Conservation (phyloP, 2,113 vertebrate genomes). For the Fulmarus glacialis region DNA sequence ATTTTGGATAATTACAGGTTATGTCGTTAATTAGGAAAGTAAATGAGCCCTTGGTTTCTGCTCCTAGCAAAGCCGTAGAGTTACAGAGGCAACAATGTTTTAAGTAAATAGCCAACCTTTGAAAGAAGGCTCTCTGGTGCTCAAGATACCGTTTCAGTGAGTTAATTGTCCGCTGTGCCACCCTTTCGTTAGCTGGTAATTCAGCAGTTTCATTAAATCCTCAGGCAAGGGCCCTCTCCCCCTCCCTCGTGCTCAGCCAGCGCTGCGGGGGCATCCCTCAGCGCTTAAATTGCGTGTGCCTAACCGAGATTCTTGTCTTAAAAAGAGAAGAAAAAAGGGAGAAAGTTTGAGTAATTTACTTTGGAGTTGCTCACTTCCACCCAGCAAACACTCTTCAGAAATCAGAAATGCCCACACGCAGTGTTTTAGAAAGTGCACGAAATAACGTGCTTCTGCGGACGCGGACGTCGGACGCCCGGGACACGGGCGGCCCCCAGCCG, state of each 20-base stretch:
- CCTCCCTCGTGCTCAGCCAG: background rate
- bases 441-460: background rate
- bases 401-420: background rate
- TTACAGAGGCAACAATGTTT: background rate
- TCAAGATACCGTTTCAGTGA: background rate
- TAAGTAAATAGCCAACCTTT: background rate
- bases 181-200: background rate
- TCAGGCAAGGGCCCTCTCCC: background rate
- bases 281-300: background rate
- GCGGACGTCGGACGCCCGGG: background rate
- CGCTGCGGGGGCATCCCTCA: background rate
- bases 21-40: background rate
- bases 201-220: background rate
- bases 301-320: background rate
- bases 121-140: background rate
- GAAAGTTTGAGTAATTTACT: background rate
- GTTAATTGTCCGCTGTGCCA: background rate
- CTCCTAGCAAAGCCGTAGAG: background rate
- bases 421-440: background rate
- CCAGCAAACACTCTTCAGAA: background rate
- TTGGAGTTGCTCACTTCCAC: background rate
- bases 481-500: background rate
- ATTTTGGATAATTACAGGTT: background rate
- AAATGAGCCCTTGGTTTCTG: background rate
- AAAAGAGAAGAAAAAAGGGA: background rate